Base-by-base conservation (phyloP, 1,140 invertebrate genomes). In the Ctenoplectra terminalis region DNA sequence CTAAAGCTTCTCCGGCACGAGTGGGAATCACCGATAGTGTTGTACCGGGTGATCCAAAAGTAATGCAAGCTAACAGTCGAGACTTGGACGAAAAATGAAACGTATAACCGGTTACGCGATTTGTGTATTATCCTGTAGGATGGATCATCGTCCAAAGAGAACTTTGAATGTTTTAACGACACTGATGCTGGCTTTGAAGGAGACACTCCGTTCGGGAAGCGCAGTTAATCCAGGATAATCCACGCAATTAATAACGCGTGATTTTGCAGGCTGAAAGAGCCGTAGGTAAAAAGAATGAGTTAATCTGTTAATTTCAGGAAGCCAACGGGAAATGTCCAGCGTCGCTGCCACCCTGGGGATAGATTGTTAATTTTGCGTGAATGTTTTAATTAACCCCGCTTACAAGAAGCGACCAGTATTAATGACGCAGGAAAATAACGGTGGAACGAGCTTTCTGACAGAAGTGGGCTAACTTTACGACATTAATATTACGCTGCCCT, bases 391-490 rank as follows among this genome's bases (percentile, higher is more conserved):
- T 79, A 72, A 79, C 76, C n/a, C 31, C 56, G 79, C 23, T 46
- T 56, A 48, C 48, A 26, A 46, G 60, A 74, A n/a, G 70, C 77
- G 69, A 20, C 37, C 26, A 52, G n/a, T 76, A 76, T 81, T 67
- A 74, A 81, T 34, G 74, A 67, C 73, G 34, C 75, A 66, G 11
- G 64, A 46, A 52, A 79, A 63, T 79, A 83, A 64, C 66, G 67
- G 23, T 6, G 74, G 46, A 23, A 37, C 29, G 75, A 80, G 64
- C 50, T 31, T 50, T 63, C 75, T 29, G 61, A 56, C 71, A 81
- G 74, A 82, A 82, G 26, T 82, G 64, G 80, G 63, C 80, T 76
- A 76, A 81, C 72, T 82, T 83, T 58, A 67, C 50, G 75, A 34
- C 74, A 70, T 74, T 82, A 77, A 82, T 77, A 67, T 82, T 67